phyloP scores from a whole-genome alignment of 2,888 invertebrate genomes.

The Chironomus tentans region DNA sequence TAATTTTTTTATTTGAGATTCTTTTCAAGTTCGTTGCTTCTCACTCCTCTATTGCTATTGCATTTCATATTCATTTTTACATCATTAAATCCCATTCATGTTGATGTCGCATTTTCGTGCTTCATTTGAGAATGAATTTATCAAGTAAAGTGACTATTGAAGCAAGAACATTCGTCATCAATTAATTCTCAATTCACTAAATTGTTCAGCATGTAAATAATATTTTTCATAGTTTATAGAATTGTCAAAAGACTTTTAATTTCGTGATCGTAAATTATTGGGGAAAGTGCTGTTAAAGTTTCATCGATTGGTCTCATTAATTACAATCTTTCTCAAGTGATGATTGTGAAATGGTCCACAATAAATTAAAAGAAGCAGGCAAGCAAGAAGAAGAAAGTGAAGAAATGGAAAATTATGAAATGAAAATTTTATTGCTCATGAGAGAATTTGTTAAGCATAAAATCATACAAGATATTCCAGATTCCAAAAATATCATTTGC shows the following conservation, averaged over 20 bases:
- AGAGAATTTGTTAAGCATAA: constrained; percentile 1
- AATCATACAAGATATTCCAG: background rate
- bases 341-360: background rate
- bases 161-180: background rate
- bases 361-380: background rate
- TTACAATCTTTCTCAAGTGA: background rate
- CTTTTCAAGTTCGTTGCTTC: background rate
- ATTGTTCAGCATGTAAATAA: background rate
- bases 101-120: background rate
- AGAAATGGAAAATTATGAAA: background rate
- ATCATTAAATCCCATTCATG: background rate
- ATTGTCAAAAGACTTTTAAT: background rate
- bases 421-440: background rate
- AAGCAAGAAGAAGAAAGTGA: too few relatives aligned
- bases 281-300: constrained; percentile 4
- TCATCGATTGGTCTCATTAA: constrained; percentile 19
- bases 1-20: too few relatives aligned
- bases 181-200: background rate
- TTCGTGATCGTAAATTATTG: background rate
- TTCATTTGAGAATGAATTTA: background rate
- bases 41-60: background rate
- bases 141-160: too few relatives aligned
- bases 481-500: too few relatives aligned
- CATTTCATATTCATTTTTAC: background rate
- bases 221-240: too few relatives aligned